Conservation (phyloP, 2,113 vertebrate genomes). For the Cettia cetti region DNA sequence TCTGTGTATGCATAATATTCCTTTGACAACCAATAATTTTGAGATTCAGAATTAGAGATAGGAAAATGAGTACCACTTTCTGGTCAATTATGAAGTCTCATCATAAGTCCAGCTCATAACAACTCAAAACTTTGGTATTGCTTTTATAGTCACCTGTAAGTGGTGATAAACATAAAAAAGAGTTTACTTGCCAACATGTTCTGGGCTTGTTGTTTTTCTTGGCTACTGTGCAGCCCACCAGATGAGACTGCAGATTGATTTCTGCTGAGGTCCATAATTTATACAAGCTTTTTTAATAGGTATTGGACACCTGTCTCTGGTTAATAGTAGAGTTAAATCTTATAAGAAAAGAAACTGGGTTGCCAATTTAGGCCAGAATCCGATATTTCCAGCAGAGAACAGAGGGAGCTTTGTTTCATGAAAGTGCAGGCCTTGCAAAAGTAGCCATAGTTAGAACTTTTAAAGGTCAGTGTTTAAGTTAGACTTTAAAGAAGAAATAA, state of each 20-base stretch:
- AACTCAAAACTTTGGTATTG: not conserved
- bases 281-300: not conserved
- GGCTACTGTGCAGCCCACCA: not conserved
- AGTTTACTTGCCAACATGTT: not conserved
- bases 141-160: not conserved
- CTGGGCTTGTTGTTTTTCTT: not conserved
- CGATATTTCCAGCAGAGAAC: conserved; percentile 9
- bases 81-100: not conserved
- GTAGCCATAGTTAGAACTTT: not conserved
- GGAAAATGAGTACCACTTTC: not conserved
- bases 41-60: not conserved
- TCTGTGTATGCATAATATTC: not conserved
- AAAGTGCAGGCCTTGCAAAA: conserved; percentile 48
- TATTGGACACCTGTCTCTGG: not conserved
- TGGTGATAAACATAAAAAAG: not conserved
- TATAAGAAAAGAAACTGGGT: not conserved
- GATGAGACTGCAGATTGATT: not conserved
- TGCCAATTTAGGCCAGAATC: not conserved
- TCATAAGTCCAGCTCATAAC: not conserved
- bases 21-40: not conserved
- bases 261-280: conserved; percentile 24
- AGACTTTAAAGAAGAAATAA: conserved; percentile 7
- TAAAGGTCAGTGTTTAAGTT: conserved; percentile 15
- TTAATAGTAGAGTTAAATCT: conserved; percentile 32
- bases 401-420: not conserved